A percentile compares a stretch with the other conserved stretches of the same genome.
Evolutionary conservation across 2,888 invertebrate genomes (phyloP).

Genomic region (Pyrgus malvae): DNA sequence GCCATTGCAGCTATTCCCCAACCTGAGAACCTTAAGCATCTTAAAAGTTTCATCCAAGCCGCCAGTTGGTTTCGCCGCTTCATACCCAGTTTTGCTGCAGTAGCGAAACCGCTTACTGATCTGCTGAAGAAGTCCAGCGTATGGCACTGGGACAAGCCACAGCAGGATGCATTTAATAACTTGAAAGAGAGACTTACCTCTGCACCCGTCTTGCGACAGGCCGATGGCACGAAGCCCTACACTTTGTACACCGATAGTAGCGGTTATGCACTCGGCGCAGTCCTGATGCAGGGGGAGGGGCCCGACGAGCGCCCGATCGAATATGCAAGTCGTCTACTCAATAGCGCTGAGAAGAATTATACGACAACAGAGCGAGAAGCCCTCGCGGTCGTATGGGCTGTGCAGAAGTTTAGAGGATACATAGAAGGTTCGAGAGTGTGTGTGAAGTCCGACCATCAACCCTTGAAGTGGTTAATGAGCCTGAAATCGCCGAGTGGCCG

Average conservation of each 20-base stretch:
- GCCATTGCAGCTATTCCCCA: conserved; percentile 31
- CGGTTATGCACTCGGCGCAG: conserved; percentile 40
- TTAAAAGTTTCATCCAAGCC: conserved; percentile 35
- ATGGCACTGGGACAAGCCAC: conserved; percentile 39
- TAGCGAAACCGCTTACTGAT: conserved; percentile 40
- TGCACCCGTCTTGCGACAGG: conserved; percentile 36
- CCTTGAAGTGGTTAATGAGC: conserved; percentile 29
- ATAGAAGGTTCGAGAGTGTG: conserved; percentile 31
- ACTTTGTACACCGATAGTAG: conserved; percentile 44
- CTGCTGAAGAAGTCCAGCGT: conserved; percentile 39
- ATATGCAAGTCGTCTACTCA: conserved; percentile 38
- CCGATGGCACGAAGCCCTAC: conserved; percentile 40
- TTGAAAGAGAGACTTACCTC: conserved; percentile 29
- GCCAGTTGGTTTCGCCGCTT: conserved; percentile 47
- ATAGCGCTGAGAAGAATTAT: conserved; percentile 38
- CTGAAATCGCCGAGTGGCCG: conserved; percentile 30
- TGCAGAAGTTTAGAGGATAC: conserved; percentile 34
- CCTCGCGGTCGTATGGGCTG: conserved; percentile 33
- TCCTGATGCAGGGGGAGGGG: conserved; percentile 38
- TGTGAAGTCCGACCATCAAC: conserved; percentile 29
- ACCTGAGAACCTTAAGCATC: conserved; percentile 30
- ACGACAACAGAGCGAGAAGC: conserved; percentile 52
- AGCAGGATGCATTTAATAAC: conserved; percentile 16
- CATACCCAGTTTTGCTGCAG: conserved; percentile 34
- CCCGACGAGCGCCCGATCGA: conserved; percentile 34